Evolutionary conservation across 2,113 vertebrate species (phyloP), one percentile per base, ranked within the genome.

Genomic region (Chloropsis cyanopogon): DNA sequence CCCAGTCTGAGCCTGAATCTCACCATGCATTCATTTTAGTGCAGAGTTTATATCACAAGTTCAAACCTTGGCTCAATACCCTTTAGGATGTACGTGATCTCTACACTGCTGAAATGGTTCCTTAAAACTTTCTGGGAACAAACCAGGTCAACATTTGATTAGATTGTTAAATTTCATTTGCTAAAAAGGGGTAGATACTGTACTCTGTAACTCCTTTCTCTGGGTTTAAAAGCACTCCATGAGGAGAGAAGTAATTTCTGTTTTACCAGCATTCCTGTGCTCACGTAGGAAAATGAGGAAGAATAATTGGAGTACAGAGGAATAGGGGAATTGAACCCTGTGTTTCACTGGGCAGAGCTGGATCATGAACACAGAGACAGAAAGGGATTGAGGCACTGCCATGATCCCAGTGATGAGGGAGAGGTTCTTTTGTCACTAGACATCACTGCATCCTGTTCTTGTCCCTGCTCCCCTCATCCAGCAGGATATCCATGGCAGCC

Each of bases 81-180:
- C n/a, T 50, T 60, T 14, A 33, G 23, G 47, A 22, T 0, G 0
- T 17, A 6, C 0, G 0, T 41, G 15, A 37, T 24, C 61, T 68
- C 57, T 24, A 6, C 44, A 35, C 14, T 68, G 65, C 47, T 35
- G 50, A 83, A 92, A 59, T 5, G 26, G 21, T 31, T 87, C 59
- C 86, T 66, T 23, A 21, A 82, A 79, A 35, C 39, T 57, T 33
- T 33, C 35, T 6, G 20, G 46, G 54, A 65, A 65, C 31, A 42
- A 79, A 92, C 10, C 8, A 64, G 52, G 52, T 28, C 78, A 69
- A 16, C 19, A 14, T 41, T 14, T 29, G 44, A 60, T 26, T 11
- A 8, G 28, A 31, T 47, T 46, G 78, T 72, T 60, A 29, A 72
- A 69, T 82, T 63, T 9, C 14, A 49, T 46, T 41, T 60, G 73